Percentiles rank a stretch among this genome's conserved stretches.
Conservation (phyloP, 2,888 invertebrate genomes). For the Steinernema scapterisci region DNA sequence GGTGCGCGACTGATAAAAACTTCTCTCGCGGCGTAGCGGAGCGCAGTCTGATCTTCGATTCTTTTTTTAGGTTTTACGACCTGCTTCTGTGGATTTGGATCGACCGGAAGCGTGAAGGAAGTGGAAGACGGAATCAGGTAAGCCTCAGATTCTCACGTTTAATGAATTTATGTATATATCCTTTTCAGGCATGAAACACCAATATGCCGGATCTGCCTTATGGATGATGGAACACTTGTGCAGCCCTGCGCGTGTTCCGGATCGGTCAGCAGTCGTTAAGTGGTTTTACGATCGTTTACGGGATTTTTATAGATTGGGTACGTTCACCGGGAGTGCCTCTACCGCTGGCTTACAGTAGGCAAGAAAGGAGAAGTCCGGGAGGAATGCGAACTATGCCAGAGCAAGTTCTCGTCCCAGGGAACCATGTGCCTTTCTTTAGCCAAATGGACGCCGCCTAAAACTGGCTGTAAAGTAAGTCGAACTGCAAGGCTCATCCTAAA, state of each 20-base stretch:
- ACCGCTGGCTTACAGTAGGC: neutral
- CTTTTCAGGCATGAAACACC: neutral
- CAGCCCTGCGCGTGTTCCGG: conserved; percentile 17
- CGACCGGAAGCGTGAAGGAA: neutral
- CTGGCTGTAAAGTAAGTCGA: neutral
- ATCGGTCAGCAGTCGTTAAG: neutral
- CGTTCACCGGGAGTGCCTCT: conserved; percentile 15
- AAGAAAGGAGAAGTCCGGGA: conserved; percentile 11
- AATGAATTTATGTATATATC: too few species aligned
- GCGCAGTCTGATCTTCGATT: neutral
- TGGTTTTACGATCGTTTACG: neutral
- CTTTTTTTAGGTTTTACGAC: conserved; percentile 17
- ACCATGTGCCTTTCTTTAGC: neutral
- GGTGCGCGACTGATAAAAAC: neutral
- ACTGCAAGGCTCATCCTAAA: neutral
- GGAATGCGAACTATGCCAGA: conserved; percentile 23
- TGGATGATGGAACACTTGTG: neutral
- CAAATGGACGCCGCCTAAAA: neutral
- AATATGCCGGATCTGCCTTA: conserved; percentile 8
- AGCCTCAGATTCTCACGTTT: neutral
- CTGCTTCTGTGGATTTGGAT: conserved; percentile 16
- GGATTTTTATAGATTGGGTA: neutral
- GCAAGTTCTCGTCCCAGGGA: conserved; percentile 1
- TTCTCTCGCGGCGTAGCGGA: neutral
- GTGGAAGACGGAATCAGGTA: neutral